phyloP scores from a whole-genome alignment of 1,140 invertebrate species.

The Leptonema lineaticorne region DNA sequence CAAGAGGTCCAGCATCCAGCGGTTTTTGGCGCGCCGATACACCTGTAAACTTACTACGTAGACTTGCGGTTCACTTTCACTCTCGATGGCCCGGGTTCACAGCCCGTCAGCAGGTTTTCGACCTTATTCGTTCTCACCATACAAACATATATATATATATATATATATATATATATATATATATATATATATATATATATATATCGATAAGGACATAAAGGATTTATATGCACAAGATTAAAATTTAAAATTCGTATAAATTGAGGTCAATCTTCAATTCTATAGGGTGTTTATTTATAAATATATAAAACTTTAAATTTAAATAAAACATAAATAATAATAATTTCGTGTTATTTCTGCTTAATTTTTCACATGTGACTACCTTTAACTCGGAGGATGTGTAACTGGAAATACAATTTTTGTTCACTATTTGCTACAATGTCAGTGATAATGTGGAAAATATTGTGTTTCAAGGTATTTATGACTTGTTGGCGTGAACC shows the following conservation, averaged over 20 bases:
- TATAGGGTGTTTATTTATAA: neutral
- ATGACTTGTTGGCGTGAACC: no score
- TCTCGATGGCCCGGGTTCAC: neutral
- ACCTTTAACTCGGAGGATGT: no score
- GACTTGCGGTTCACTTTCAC: neutral
- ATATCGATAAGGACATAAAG: neutral
- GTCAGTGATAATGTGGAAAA: no score
- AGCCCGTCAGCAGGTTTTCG: neutral
- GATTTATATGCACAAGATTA: no score
- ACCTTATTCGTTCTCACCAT: neutral
- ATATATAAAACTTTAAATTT: no score
- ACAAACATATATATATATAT: neutral
- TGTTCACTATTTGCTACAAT: no score
- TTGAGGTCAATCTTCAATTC: neutral
- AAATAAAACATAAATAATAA: no score
- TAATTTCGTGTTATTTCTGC: no score
- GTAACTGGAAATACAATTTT: no score
- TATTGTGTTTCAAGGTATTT: no score
- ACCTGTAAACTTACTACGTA: neutral
- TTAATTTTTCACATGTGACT: no score
- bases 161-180: neutral
- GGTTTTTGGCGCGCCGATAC: constrained; percentile 1
- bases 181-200: neutral
- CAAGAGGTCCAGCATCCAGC: neutral
- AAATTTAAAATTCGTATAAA: no score